Evolutionary conservation across 2,888 invertebrate species (phyloP), one percentile per base, ranked within the genome.

Genomic region (Limnephilus auricula): DNA sequence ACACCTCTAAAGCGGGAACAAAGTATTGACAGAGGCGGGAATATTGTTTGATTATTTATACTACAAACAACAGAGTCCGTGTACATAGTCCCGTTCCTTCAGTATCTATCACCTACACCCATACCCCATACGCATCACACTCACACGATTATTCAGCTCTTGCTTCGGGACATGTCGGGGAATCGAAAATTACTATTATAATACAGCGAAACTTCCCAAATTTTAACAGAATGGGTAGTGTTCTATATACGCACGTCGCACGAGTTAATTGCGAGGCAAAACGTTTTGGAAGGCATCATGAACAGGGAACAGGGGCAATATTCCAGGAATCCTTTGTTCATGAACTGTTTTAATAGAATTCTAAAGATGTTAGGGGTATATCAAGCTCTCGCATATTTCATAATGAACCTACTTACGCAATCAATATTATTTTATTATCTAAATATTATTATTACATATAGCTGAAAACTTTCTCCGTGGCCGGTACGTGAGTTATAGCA

Each of bases 11-110:
- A 65, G 50, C 50, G 34, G 79, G 78, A 34, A 78, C 84, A 78
- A 31, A 83, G 88, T 88, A 85, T 92, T 92, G 90, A 90, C 84
- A 88, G 80, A 86, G 89, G 32, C 37, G 83, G 91, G 34, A 78
- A 40, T 89, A 90, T 87, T 91, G 90, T 91, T 91, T 90, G 91
- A 91, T 65, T 83, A 90, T 90, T 87, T 82, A 87, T 90, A 91
- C 90, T 87, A 37, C 90, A 91, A 65, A 91, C 91, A 91, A 90
- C 87, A n/a, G 90, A 87, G 80, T 86, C 89, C 32, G 45, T 83
- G 32, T 31, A 83, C 32, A 45, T 25, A 65, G 9, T 25, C n/a
- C 25, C n/a, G n/a, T 65, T 6, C 65, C 25, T 65, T 9, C 65
- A 65, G 25, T 65, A 65, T 65, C 89, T 82, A 89, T 89, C 45